Conservation (phyloP, 2,113 vertebrate species). For the Xiphias gladius region DNA sequence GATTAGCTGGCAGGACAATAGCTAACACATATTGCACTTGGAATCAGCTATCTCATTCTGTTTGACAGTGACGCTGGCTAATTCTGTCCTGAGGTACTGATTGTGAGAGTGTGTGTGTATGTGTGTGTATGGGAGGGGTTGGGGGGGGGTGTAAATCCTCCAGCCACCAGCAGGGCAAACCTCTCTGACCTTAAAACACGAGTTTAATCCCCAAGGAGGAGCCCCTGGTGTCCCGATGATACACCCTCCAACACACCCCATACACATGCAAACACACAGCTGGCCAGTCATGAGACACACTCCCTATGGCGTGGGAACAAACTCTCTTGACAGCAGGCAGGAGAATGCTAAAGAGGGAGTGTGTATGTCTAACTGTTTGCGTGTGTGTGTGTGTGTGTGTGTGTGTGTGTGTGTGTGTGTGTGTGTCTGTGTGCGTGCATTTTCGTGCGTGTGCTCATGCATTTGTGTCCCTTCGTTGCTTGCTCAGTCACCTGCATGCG, state of each 20-base stretch:
- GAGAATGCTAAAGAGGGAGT: not conserved
- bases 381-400: not conserved
- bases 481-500: constrained; percentile 47
- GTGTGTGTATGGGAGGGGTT: constrained; percentile 12
- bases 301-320: constrained; percentile 63
- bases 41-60: constrained; percentile 23
- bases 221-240: constrained; percentile 13
- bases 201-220: constrained; percentile 56
- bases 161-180: constrained; percentile 19
- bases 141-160: not conserved
- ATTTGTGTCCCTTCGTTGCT: constrained; percentile 31
- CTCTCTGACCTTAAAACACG: constrained; percentile 56
- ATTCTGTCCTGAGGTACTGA: constrained; percentile 24
- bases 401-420: constrained; percentile 12
- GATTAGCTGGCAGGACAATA: constrained; percentile 39
- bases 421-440: not conserved
- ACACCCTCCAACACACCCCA: constrained; percentile 29
- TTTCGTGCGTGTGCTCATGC: not conserved
- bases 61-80: not conserved
- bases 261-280: constrained; percentile 47
- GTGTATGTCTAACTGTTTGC: constrained; percentile 1
- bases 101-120: not conserved
- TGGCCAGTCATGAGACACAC: constrained; percentile 59
- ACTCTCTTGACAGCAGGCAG: constrained; percentile 33
- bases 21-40: constrained; percentile 28